phyloP scores from a whole-genome alignment of 2,888 invertebrate genomes.

The Synergus itoensis region DNA sequence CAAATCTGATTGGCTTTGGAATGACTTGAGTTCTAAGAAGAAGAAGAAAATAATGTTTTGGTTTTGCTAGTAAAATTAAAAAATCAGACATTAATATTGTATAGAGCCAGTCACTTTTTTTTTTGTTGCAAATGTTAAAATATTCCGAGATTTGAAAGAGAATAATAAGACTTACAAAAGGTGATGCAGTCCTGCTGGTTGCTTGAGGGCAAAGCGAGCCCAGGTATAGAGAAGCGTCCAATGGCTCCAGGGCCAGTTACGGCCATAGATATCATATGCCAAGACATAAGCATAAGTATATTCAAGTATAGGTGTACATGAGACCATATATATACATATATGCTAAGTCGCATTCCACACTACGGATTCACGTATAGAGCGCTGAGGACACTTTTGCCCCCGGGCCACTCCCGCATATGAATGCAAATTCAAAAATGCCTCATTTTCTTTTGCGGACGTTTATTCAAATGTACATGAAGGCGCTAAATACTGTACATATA shows the following conservation, averaged over 20 bases:
- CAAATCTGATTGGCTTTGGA: no score
- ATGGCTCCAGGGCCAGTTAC: slow-evolving; percentile 49
- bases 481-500: slow-evolving; percentile 44
- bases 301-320: slow-evolving; percentile 31
- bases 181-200: slow-evolving; percentile 41
- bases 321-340: slow-evolving; percentile 22
- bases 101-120: no score
- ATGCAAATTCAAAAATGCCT: slow-evolving; percentile 67
- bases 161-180: slow-evolving; percentile 33
- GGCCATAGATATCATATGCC: slow-evolving; percentile 47
- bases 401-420: slow-evolving; percentile 54
- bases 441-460: slow-evolving; percentile 59
- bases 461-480: slow-evolving; percentile 51
- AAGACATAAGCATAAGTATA: slow-evolving; percentile 38
- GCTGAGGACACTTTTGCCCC: slow-evolving; percentile 56
- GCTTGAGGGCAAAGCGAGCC: slow-evolving; percentile 47
- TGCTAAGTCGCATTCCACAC: slow-evolving; percentile 51
- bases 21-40: no score
- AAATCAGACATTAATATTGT: no score
- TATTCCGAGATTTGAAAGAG: not conserved
- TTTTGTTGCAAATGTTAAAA: slow-evolving; percentile 23
- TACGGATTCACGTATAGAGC: slow-evolving; percentile 48
- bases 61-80: no score
- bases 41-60: no score
- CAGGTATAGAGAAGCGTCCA: slow-evolving; percentile 47